Base-by-base conservation (phyloP, 2,797 vertebrate genomes). In the Triplophysa bombifrons region DNA sequence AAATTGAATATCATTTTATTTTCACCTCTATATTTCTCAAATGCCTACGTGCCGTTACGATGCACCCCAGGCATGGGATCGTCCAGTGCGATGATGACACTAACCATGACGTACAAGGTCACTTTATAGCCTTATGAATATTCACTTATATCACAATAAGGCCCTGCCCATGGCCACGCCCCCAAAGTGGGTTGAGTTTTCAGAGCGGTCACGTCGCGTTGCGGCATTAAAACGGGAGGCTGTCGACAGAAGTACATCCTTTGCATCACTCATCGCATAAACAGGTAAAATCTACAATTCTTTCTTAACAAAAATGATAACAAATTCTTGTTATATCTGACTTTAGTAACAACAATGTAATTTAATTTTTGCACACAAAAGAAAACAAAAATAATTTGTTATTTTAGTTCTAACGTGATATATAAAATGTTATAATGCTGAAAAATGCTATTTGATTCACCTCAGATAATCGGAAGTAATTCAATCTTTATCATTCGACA, bases 141-240 rank as follows among this genome's bases (percentile, higher is more conserved):
- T 50, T 20, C 5, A 19, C 27, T 0, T 3, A 2, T 58, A 80
- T 66, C 56, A 38, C 0, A 48, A 66, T 30, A 17, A 22, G 22
- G 41, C 65, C 69, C 34, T 67, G 60, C 14, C 61, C 13, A 66
- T 30, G 14, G 85, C 88, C 34, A 88, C 92, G 84, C 92, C 91
- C 84, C 61, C 20, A 1, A 0, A 19, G 27, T 4, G 25, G 76
- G 69, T 12, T 63, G 81, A 51, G 50, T 91, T 89, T 90, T 87
- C 72, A 87, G 84, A 87, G 90, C 85, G 53, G 91, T 93, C 94
- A 94, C 93, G 94, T 94, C 92, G 91, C 92, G 83, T 88, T 93
- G 94, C 93, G 89, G 91, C 89, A 92, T 68, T 85, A 87, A 86
- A 84, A 85, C 85, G 80, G 76, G 61, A 84, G 86, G 83, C 81